Percentiles rank a stretch among this genome's conserved stretches.
Evolutionary conservation across 2,797 vertebrate species (phyloP).

Genomic region (Acridotheres tristis): DNA sequence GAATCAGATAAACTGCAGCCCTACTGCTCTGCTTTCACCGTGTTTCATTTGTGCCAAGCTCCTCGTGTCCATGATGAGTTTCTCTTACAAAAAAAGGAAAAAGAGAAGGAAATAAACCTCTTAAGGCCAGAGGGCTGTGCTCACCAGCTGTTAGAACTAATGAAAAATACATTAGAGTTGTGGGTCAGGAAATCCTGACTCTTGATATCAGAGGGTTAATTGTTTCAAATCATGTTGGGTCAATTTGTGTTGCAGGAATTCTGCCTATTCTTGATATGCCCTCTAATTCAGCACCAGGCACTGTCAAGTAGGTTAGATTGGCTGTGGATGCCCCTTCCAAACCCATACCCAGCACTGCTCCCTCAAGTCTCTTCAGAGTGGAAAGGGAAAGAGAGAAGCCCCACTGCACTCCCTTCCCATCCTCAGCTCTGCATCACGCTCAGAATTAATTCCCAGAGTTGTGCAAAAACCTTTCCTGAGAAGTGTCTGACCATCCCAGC

Average conservation of each 20-base stretch:
- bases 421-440: neutral
- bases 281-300: slow-evolving; percentile 51
- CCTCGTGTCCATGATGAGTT: neutral
- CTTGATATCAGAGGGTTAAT: slow-evolving; percentile 71
- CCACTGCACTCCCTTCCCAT: neutral
- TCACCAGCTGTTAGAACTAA: slow-evolving; percentile 72
- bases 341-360: neutral
- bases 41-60: neutral
- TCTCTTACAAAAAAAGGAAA: neutral
- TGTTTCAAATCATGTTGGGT: slow-evolving; percentile 69
- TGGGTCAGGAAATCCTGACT: slow-evolving; percentile 70
- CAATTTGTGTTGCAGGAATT: slow-evolving; percentile 51
- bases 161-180: slow-evolving; percentile 73
- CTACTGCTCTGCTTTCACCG: neutral
- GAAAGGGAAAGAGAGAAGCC: neutral
- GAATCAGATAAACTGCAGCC: neutral
- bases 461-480: neutral
- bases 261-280: slow-evolving; percentile 58
- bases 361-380: neutral
- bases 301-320: neutral
- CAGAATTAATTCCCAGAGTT: neutral
- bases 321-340: neutral
- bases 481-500: neutral
- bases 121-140: slow-evolving; percentile 58
- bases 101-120: slow-evolving; percentile 43